Percentiles rank a stretch among this genome's conserved stretches.
Evolutionary conservation across 2,113 vertebrate genomes (phyloP).

Genomic region (Tachysurus vachellii): DNA sequence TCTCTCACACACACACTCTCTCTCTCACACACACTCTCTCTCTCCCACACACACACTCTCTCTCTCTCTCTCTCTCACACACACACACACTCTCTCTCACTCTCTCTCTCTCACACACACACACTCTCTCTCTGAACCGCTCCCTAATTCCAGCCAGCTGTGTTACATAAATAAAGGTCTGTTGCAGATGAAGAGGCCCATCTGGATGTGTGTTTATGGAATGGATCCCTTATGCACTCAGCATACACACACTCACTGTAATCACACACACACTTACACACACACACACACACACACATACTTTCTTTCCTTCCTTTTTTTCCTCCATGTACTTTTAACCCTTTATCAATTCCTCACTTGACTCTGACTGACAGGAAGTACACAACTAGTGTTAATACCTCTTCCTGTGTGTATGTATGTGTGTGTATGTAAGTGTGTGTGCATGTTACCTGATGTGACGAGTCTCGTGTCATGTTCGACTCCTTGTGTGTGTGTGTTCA

Average conservation of each 20-base stretch:
- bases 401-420: neutral
- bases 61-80: neutral
- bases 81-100: neutral
- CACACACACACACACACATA: no score
- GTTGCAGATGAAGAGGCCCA: neutral
- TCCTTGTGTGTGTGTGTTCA: slow-evolving; percentile 30
- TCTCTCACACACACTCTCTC: neutral
- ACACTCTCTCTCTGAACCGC: slow-evolving; percentile 16
- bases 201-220: slow-evolving; percentile 7
- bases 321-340: no score
- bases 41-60: no score
- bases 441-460: slow-evolving; percentile 31
- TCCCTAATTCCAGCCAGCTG: slow-evolving; percentile 37
- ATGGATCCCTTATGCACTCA: no score
- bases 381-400: neutral
- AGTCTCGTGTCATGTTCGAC: neutral
- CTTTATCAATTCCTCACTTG: no score
- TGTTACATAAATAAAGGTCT: slow-evolving; percentile 44
- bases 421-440: slow-evolving; percentile 20
- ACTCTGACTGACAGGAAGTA: no score
- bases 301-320: no score
- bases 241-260: no score
- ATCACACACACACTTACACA: no score
- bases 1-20: no score
- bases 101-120: neutral